Evolutionary conservation across 2,113 vertebrate genomes (phyloP), one percentile per base, ranked within the genome.

Genomic region (Leucopsar rothschildi): DNA sequence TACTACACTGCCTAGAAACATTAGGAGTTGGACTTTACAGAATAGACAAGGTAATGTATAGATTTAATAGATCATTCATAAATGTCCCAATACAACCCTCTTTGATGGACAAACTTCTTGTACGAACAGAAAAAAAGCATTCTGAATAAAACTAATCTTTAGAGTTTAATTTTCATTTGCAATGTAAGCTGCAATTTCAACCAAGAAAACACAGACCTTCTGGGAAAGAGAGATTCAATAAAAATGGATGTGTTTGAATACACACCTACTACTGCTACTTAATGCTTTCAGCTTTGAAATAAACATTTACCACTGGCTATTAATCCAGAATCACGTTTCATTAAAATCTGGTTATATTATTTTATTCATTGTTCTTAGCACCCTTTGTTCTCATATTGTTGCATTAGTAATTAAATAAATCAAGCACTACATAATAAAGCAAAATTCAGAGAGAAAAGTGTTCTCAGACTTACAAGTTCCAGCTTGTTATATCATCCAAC

Each of bases 361-460:
- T 52, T 61, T 8, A 37, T 24, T 50, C 1, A 22, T 23, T 61
- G 40, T 76, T 55, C 11, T 76, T 76, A 25, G 12, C 44, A 31
- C 1, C 17, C 12, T 57, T 44, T 73, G 5, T 73, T 18, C 5
- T 19, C 11, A 40, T 33, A 5, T 39, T 44, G 2, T 52, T 84
- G 39, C 9, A 22, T 7, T 29, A 35, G 23, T 59, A 81, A 50
- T 45, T 60, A 73, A 39, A n/a, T 35, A 42, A 72, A 63, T 57
- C 3, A 53, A 15, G 28, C 7, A 40, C 1, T 1, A 35, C 6
- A 31, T 4, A 31, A 3, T 28, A 76, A 77, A 21, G 8, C 9
- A 88, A 88, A 82, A 73, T 53, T 78, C 37, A 69, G 39, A 56
- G 6, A 72, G 8, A n/a, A 52, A 61, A n/a, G 2, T 56, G 5